These are phyloP conservation scores for Coptotermes formosanus DNA, from an alignment of 1,140 invertebrate genomes.

Conservation along the genomic window DNA sequence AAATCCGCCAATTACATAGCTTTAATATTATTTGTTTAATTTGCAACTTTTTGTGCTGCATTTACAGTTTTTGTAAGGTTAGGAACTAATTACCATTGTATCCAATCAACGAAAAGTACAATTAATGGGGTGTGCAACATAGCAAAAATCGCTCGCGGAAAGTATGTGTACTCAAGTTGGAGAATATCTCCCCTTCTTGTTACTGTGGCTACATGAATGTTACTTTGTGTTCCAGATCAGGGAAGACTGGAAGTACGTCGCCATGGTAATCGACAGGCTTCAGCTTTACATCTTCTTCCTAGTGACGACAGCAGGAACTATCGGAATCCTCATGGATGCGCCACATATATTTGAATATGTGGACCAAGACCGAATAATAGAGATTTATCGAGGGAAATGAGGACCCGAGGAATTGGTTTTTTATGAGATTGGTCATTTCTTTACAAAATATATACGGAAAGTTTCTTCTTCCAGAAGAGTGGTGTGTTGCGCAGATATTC, in stretches of 20 bases:
- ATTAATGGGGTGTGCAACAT: not conserved
- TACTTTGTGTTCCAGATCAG: slow-evolving; percentile 97
- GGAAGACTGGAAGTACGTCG: slow-evolving; percentile 99
- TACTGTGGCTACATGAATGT: slow-evolving; percentile 88
- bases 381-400: slow-evolving; percentile 91
- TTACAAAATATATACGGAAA: no score
- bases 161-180: no score
- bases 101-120: not conserved
- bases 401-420: slow-evolving; percentile 32
- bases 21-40: no score
- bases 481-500: no score
- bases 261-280: slow-evolving; percentile 97
- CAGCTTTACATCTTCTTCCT: slow-evolving; percentile 97
- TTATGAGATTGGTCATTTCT: slow-evolving; percentile 36
- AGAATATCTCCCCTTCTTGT: no score
- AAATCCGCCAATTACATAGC: no score
- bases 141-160: no score
- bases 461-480: no score
- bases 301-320: slow-evolving; percentile 92
- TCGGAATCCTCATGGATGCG: slow-evolving; percentile 97
- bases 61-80: no score
- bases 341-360: slow-evolving; percentile 99
- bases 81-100: no score
- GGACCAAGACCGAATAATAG: slow-evolving; percentile 94
- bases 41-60: no score